phyloP scores from a whole-genome alignment of 2,797 vertebrate genomes.

The Pseudochromis fuscus region DNA sequence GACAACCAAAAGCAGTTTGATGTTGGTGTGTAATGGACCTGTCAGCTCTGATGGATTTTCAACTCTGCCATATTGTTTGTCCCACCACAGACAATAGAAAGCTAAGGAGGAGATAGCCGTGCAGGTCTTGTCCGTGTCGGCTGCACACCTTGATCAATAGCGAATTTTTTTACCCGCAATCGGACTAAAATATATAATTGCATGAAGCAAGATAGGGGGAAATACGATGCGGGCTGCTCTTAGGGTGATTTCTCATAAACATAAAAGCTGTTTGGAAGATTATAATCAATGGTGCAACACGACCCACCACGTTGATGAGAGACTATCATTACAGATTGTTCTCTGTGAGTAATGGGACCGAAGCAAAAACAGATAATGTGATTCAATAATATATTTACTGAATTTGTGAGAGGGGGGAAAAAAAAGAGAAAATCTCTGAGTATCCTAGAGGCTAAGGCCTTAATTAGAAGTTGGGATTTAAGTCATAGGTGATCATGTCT shows the following conservation, averaged over 20 bases:
- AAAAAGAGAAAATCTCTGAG: constrained; percentile 63
- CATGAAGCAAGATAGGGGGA: constrained; percentile 62
- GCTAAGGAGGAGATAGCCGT: constrained; percentile 66
- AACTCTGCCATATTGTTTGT: constrained; percentile 73
- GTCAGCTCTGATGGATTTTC: constrained; percentile 81
- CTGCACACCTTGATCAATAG: constrained; percentile 77
- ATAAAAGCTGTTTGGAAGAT: constrained; percentile 84
- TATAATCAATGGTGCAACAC: constrained; percentile 84
- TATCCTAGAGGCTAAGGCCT: constrained; percentile 70
- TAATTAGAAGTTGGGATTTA: constrained; percentile 69
- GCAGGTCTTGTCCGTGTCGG: constrained; percentile 44
- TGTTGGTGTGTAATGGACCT: constrained; percentile 80
- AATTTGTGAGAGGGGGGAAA: constrained; percentile 66
- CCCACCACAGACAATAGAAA: constrained; percentile 73
- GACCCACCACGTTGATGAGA: constrained; percentile 83
- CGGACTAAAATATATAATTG: constrained; percentile 77
- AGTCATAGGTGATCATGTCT: constrained; percentile 39
- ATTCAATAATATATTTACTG: constrained; percentile 83
- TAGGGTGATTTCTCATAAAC: constrained; percentile 84
- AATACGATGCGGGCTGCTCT: constrained; percentile 75
- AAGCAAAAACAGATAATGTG: constrained; percentile 83
- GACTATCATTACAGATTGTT: constrained; percentile 85
- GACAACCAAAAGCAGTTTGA: constrained; percentile 76
- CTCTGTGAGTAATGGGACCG: constrained; percentile 83
- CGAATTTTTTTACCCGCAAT: constrained; percentile 73